phyloP scores from a whole-genome alignment of 2,797 vertebrate genomes.

The Microtus californicus region DNA sequence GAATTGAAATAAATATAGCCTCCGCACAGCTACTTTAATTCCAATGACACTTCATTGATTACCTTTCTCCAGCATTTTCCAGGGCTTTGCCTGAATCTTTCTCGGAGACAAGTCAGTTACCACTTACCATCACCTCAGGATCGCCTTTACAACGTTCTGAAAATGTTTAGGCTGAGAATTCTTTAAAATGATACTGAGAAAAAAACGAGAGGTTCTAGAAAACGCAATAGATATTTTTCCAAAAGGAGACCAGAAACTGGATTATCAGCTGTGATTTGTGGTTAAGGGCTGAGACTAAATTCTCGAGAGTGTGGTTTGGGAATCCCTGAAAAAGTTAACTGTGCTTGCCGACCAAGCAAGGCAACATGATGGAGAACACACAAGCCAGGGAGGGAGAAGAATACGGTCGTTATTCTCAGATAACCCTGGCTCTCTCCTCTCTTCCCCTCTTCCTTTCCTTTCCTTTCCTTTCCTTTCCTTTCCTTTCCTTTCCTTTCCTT shows the following conservation, averaged over 20 bases:
- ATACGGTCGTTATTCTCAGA: not conserved
- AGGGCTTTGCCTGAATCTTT: not conserved
- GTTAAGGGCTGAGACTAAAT: not conserved
- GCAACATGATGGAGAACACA: not conserved
- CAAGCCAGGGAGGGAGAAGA: not conserved
- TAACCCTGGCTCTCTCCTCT: not conserved
- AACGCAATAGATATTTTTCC: not conserved
- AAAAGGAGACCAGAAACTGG: not conserved
- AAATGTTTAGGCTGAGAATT: constrained; percentile 36
- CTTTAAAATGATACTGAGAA: not conserved
- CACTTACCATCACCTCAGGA: not conserved
- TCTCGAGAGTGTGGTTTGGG: not conserved
- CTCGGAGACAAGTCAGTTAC: not conserved
- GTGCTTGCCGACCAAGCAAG: not conserved
- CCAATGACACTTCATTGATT: constrained; percentile 34
- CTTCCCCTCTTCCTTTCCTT: not conserved
- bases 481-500: too few species aligned
- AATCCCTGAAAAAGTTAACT: constrained; percentile 35
- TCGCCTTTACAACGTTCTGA: constrained; percentile 23
- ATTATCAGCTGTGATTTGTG: not conserved
- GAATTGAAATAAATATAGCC: constrained; percentile 18
- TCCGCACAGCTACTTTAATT: constrained; percentile 14
- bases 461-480: rapidly evolving
- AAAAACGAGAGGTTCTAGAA: constrained; percentile 30
- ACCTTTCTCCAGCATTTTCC: constrained; percentile 4